A percentile compares a stretch with the other conserved stretches of the same genome.
phyloP scores from a whole-genome alignment of 2,888 invertebrate genomes.

The Ischnus inquisitorius region DNA sequence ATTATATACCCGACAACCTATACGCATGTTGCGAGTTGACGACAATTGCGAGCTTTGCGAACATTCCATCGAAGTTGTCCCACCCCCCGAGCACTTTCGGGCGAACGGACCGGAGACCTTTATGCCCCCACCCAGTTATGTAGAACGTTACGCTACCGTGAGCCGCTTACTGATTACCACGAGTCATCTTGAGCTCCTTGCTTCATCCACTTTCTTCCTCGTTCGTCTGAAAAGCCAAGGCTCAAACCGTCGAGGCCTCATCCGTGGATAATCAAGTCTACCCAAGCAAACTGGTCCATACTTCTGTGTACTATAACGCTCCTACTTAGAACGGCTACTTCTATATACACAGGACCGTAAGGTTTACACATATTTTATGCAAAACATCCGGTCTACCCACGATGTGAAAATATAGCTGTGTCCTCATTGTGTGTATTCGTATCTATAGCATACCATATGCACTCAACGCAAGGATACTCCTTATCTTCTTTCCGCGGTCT shows the following conservation, averaged over 20 bases:
- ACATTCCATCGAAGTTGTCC: constrained; percentile 29
- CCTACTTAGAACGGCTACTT: background rate
- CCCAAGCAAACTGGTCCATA: constrained; percentile 20
- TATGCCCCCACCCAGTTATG: constrained; percentile 20
- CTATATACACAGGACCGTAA: constrained; percentile 4
- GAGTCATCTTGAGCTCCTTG: constrained; percentile 39
- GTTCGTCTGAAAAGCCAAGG: constrained; percentile 46
- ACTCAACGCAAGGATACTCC: background rate
- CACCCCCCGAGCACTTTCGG: constrained; percentile 31
- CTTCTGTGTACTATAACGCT: constrained; percentile 2
- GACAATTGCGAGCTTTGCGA: constrained; percentile 14
- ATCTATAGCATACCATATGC: background rate
- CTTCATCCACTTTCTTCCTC: constrained; percentile 57
- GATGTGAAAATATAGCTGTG: constrained; percentile 2
- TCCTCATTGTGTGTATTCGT: background rate
- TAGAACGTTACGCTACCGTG: constrained; percentile 25
- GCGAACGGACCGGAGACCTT: background rate
- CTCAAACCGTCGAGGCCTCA: constrained; percentile 62
- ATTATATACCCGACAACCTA: constrained; percentile 8
- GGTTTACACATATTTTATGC: constrained; percentile 11
- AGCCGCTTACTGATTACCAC: constrained; percentile 38
- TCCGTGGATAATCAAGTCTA: constrained; percentile 70
- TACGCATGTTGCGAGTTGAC: constrained; percentile 23
- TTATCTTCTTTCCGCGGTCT: background rate
- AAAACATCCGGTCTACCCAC: background rate